Evolutionary conservation across 2,113 vertebrate species (phyloP).

Genomic region (Oceanites oceanicus): DNA sequence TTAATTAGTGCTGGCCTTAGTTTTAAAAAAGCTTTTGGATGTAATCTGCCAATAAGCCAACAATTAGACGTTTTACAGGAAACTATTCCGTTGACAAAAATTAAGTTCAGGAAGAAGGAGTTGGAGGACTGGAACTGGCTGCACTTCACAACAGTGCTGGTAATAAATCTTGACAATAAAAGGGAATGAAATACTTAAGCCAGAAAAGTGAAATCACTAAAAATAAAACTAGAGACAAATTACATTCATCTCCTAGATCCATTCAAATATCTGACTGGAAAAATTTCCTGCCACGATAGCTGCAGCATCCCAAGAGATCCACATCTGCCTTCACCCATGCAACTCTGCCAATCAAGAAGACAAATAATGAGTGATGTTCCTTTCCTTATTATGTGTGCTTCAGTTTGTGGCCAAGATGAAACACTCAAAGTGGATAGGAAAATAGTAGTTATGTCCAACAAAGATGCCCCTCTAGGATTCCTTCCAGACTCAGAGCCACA

Average conservation of each 20-base stretch:
- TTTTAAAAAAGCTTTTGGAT: neutral
- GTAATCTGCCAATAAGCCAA: constrained; percentile 11
- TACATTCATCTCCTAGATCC: neutral
- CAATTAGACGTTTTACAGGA: constrained; percentile 36
- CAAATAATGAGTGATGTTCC: neutral
- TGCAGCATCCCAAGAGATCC: neutral
- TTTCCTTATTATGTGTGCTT: neutral
- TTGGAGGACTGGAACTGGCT: constrained; percentile 15
- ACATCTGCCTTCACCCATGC: neutral
- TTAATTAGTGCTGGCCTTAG: constrained; percentile 1
- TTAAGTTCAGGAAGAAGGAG: constrained; percentile 41
- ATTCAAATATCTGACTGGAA: neutral
- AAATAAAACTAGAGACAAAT: constrained; percentile 53
- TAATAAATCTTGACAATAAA: constrained; percentile 58
- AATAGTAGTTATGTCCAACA: neutral
- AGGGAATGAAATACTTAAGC: constrained; percentile 19
- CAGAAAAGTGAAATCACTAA: constrained; percentile 60
- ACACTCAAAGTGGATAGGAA: neutral
- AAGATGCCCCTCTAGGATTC: neutral
- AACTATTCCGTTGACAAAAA: constrained; percentile 59
- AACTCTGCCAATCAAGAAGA: neutral
- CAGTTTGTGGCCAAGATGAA: neutral
- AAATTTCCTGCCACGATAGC: neutral
- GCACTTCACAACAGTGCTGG: neutral
- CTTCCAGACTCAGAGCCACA: neutral